A percentile compares a stretch with the other conserved stretches of the same genome.
Evolutionary conservation across 2,113 vertebrate species (phyloP).

Genomic region (Corythaixoides concolor): DNA sequence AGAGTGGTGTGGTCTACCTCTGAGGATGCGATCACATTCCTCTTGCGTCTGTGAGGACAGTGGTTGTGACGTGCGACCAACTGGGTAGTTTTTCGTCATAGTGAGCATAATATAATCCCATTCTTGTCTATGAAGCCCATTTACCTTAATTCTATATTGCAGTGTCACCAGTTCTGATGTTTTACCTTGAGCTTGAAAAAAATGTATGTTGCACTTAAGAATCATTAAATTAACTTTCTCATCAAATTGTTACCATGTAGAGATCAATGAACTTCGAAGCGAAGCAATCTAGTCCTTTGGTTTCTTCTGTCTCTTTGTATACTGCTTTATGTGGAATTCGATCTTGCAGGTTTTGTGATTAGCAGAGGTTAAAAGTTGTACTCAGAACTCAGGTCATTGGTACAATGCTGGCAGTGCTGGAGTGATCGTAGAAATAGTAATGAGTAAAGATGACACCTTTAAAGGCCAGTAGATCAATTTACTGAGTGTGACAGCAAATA

Average conservation of each 20-base stretch:
- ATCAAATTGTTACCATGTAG: neutral
- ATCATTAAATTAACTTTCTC: neutral
- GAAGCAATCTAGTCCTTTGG: neutral
- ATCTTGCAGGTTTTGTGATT: neutral
- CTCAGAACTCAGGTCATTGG: neutral
- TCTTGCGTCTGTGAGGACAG: neutral
- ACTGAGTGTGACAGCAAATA: conserved; percentile 8
- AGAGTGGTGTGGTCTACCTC: neutral
- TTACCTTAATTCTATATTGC: neutral
- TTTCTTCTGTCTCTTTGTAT: neutral
- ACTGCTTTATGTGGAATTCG: neutral
- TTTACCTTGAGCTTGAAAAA: neutral
- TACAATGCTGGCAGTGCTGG: neutral
- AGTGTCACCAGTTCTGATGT: neutral
- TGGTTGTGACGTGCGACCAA: neutral
- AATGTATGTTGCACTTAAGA: neutral
- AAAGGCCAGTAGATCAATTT: conserved; percentile 33
- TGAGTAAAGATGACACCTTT: conserved; percentile 2
- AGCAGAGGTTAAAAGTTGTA: neutral
- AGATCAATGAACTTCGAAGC: neutral
- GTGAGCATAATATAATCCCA: neutral
- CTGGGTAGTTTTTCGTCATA: neutral
- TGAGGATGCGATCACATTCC: neutral
- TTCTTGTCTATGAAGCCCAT: neutral
- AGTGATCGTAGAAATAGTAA: neutral